Percentiles rank a stretch among this genome's conserved stretches.
Evolutionary conservation across 2,888 invertebrate genomes (phyloP).

Genomic region (Rhimphoctona megacephalus): DNA sequence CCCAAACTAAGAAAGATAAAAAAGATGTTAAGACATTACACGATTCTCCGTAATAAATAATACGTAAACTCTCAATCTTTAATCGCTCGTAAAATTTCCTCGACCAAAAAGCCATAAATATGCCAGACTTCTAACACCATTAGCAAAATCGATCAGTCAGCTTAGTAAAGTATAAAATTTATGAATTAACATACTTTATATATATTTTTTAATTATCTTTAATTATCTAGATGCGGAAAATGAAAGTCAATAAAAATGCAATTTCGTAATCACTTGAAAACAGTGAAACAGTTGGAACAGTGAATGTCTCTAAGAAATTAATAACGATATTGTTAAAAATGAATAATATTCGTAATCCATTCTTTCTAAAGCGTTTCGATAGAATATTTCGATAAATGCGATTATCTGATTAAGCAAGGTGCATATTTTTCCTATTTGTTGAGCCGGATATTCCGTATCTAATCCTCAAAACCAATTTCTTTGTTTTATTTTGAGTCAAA

Average conservation of each 20-base stretch:
- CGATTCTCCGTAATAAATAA: conserved; percentile 29
- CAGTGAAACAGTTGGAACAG: background rate
- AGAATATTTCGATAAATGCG: background rate
- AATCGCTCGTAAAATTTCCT: conserved; percentile 28
- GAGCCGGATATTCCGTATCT: too few relatives aligned
- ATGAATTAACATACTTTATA: background rate
- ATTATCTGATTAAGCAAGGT: too few relatives aligned
- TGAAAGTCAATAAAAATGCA: background rate
- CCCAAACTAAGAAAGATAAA: background rate
- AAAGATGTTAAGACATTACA: conserved; percentile 15
- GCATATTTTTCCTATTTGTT: too few relatives aligned
- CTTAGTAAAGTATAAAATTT: background rate
- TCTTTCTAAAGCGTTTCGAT: background rate
- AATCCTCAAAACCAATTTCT: background rate
- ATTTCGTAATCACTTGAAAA: background rate
- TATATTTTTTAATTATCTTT: background rate
- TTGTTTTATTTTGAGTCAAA: background rate
- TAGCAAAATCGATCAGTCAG: background rate
- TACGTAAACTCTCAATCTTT: conserved; percentile 22
- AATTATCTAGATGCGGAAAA: background rate
- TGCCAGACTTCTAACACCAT: background rate
- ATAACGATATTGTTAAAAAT: background rate
- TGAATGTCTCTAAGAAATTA: background rate
- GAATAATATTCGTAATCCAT: background rate
- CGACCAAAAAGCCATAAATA: background rate